Evolutionary conservation across 2,888 invertebrate genomes (phyloP).

Genomic region (Pterostichus madidus): DNA sequence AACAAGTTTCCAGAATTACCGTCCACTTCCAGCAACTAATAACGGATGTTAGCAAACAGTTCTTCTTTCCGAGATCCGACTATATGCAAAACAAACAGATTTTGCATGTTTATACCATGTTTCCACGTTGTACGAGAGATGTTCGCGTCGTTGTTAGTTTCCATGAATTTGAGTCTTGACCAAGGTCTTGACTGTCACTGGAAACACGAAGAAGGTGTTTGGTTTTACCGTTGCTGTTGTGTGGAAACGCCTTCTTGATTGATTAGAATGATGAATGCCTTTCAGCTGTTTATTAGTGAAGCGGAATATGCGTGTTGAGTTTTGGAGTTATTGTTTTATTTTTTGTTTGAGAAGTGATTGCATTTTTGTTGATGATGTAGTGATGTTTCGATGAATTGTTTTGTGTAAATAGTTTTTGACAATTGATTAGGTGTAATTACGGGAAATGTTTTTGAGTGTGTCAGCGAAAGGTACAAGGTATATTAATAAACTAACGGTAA

Average conservation of each 20-base stretch:
- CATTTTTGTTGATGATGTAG: neutral
- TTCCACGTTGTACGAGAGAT: neutral
- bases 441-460: neutral
- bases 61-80: conserved; percentile 3
- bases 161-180: conserved; percentile 13
- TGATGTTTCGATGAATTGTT: conserved; percentile 15
- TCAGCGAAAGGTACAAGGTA: no score
- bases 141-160: neutral
- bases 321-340: conserved; percentile 26
- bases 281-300: conserved; percentile 15
- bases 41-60: conserved; percentile 5
- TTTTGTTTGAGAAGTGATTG: conserved; percentile 14
- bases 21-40: neutral
- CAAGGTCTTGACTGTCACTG: conserved; percentile 2
- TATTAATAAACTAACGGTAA: no score
- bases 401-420: conserved; percentile 22
- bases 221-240: conserved; percentile 40
- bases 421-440: conserved; percentile 21
- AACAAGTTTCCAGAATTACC: no score
- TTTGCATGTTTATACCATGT: conserved; percentile 7
- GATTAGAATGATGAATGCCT: conserved; percentile 32
- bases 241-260: conserved; percentile 42
- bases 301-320: conserved; percentile 8
- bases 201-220: conserved; percentile 30
- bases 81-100: conserved; percentile 18